A percentile compares a stretch with the other conserved stretches of the same genome.
phyloP scores from a whole-genome alignment of 1,140 invertebrate genomes.

The Nasonia longicornis region DNA sequence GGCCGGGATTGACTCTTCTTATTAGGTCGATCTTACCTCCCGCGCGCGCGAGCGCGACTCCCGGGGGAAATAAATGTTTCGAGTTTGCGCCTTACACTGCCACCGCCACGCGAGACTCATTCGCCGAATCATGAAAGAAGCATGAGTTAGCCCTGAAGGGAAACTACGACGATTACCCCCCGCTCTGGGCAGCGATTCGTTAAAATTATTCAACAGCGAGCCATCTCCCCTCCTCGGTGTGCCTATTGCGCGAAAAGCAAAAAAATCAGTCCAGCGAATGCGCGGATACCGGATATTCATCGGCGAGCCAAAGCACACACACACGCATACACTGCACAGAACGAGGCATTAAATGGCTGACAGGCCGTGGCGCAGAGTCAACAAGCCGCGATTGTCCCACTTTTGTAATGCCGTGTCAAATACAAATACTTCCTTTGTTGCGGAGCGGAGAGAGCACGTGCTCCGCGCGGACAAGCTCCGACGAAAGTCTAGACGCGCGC shows the following conservation, averaged over 20 bases:
- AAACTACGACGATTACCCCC: too few species aligned
- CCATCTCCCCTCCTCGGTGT: too few species aligned
- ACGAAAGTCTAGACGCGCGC: slow-evolving; percentile 8
- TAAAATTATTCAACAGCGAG: too few species aligned
- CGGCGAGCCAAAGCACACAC: background rate
- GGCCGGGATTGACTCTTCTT: slow-evolving; percentile 15
- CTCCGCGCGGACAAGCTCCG: background rate
- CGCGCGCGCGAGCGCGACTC: background rate
- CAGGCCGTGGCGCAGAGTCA: slow-evolving; percentile 11
- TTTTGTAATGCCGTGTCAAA: slow-evolving; percentile 23
- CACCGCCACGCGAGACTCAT: background rate
- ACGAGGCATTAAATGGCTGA: background rate
- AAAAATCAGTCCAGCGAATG: too few species aligned
- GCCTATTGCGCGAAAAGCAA: too few species aligned
- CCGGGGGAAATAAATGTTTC: slow-evolving; percentile 33
- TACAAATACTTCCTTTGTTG: slow-evolving; percentile 38
- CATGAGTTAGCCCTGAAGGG: background rate
- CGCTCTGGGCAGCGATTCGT: background rate
- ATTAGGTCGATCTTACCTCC: background rate
- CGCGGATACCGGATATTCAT: background rate
- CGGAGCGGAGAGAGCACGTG: background rate
- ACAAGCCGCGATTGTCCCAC: slow-evolving; percentile 37
- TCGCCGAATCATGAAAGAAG: slow-evolving; percentile 14
- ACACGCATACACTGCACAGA: background rate
- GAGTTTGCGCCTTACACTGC: background rate